Evolutionary conservation across 2,113 vertebrate genomes (phyloP), one percentile per base, ranked within the genome.

Genomic region (Channa maculata): DNA sequence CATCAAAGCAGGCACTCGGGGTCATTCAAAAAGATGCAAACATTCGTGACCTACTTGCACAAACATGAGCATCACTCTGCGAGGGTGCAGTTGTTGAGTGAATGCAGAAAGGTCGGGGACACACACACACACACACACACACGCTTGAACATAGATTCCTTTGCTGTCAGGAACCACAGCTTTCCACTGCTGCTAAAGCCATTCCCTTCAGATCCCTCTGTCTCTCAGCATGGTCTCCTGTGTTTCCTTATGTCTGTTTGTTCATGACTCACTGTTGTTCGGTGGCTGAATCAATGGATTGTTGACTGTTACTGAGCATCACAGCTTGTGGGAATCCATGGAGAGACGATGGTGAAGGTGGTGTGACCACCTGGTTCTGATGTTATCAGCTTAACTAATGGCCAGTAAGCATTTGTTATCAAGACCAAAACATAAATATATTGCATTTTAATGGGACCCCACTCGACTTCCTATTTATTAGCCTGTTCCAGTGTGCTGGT

Each of bases 201-300:
- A 3, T 57, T 75, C 49, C 75, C 54, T 57, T 70, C 37, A 59
- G 54, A 74, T 73, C 50, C 0, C 38, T 74, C 43, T 5, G 52
- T 77, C 65, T 77, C 75, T 62, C 76, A 74, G 77, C 24, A 7
- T 49, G 72, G 71, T 69, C 65, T 63, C 65, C 50, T 55, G 77
- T 63, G 79, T 81, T 75, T 76, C 83, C 65, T n/a, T 36, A 45
- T 64, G 64, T 57, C 73, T 76, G 75, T 70, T 79, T 88, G 77
- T 84, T 82, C 81, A 65, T 72, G 41, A 59, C 55, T 72, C 0
- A 48, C 69, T 51, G 75, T 68, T 83, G 46, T 66, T 77, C 55
- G 77, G 69, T 37, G 34, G 69, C 63, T 62, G 46, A 82, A 86
- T 86, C 74, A 15, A 88, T 85, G 81, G 78, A n/a, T 71, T 85